phyloP scores from a whole-genome alignment of 2,888 invertebrate genomes.

The Perizoma flavofasciatum region DNA sequence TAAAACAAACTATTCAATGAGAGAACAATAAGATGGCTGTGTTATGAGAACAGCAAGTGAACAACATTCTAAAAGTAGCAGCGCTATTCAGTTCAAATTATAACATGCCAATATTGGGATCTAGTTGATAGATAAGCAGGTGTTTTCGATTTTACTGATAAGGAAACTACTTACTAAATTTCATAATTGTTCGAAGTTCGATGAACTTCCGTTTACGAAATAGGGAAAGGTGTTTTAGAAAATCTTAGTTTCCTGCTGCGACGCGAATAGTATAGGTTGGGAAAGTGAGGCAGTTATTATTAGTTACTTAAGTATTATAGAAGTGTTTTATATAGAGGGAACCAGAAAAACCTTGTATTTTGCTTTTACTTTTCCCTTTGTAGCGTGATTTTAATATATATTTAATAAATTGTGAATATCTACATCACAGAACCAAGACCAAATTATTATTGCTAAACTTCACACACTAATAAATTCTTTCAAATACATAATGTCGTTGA shows the following conservation, averaged over 20 bases:
- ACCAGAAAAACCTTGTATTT: not conserved
- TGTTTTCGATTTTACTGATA: constrained; percentile 63
- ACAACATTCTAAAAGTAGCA: constrained; percentile 10
- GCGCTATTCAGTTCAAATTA: constrained; percentile 16
- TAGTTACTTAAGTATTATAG: not conserved
- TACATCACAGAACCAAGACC: no score
- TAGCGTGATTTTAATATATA: no score
- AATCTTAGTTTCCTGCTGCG: constrained; percentile 50
- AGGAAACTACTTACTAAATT: constrained; percentile 46
- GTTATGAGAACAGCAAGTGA: constrained; percentile 8
- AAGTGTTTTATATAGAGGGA: not conserved
- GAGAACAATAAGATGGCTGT: constrained; percentile 20
- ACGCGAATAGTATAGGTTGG: constrained; percentile 40
- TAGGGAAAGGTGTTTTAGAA: constrained; percentile 64
- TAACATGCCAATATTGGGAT: constrained; percentile 44
- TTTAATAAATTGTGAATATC: no score
- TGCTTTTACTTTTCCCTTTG: not conserved
- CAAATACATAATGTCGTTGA: no score
- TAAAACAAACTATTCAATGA: constrained; percentile 42
- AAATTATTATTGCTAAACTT: no score
- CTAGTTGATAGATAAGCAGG: constrained; percentile 60
- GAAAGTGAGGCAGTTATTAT: constrained; percentile 31
- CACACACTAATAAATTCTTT: no score
- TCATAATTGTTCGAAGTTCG: constrained; percentile 61
- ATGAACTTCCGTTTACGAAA: constrained; percentile 76